Conservation (phyloP, 2,888 invertebrate genomes). For the Abrostola tripartita region DNA sequence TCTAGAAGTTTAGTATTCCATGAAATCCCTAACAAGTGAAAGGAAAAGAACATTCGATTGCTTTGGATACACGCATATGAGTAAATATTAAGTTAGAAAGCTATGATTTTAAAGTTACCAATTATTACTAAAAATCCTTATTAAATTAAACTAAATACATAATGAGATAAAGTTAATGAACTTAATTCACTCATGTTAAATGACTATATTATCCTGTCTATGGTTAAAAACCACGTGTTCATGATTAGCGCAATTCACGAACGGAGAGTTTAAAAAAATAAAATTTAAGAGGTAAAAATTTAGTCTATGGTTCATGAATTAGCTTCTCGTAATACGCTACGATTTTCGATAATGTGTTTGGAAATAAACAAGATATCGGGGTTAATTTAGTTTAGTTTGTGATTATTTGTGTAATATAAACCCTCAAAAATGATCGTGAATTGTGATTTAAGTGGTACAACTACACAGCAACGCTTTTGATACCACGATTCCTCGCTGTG, state of each 20-base stretch:
- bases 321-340: constrained; percentile 84
- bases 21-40: background rate
- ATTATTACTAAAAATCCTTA: too few relatives aligned
- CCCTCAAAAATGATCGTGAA: constrained; percentile 74
- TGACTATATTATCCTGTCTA: constrained; percentile 57
- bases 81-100: background rate
- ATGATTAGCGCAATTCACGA: constrained; percentile 45
- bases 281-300: constrained; percentile 67
- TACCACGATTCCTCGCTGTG: constrained; percentile 84
- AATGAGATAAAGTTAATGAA: too few relatives aligned
- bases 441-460: constrained; percentile 70
- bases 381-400: constrained; percentile 70
- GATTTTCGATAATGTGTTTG: constrained; percentile 84
- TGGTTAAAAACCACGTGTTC: constrained; percentile 74
- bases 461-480: constrained; percentile 76
- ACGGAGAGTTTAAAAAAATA: constrained; percentile 61
- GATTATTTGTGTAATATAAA: constrained; percentile 65
- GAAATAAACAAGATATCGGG: constrained; percentile 82
- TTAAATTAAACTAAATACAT: too few relatives aligned
- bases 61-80: background rate
- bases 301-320: constrained; percentile 84
- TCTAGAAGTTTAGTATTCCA: background rate
- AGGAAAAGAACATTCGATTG: background rate
- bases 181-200: too few relatives aligned
- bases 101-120: background rate